Evolutionary conservation across 1,140 invertebrate genomes (phyloP), one percentile per base, ranked within the genome.

Genomic region (Dinothrombium tinctorium): DNA sequence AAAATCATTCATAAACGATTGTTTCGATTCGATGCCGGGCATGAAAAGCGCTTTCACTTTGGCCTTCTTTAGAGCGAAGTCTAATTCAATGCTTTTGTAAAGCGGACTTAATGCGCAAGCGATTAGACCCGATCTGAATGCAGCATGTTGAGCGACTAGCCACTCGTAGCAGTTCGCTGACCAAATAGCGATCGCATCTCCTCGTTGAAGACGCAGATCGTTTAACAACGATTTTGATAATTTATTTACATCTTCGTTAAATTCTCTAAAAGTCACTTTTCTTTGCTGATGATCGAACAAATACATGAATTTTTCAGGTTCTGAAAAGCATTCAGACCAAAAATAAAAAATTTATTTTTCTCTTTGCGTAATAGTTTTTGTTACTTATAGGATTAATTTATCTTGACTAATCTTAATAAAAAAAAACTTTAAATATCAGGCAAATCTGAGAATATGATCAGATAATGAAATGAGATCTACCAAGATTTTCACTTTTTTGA

Each of bases 111-210:
- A 20, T n/a, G 46, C 40, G 21, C 23, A 39, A 2, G 41, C 33
- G 31, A 47, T 23, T 21, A 29, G 31, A 1, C 46, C 46, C 11
- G 46, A 7, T 11, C 17, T 9, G 17, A 29, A 17, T 11, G 45
- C 48, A 20, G 46, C 46, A 15, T 35, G 37, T 38, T 47, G 46
- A 11, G 37, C 26, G 9, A 19, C 6, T 17, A 42, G 22, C 42
- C 43, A 47, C 15, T 36, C 28, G 19, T 48, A 41, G 11, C 29
- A 31, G 21, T 47, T 47, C 21, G 29, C 41, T 19, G 47, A 36
- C 39, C 42, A 47, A 14, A 47, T 17, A n/a, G 38, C 46, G 6
- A 46, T 38, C 4, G 33, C 35, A 39, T 47, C 46, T 19, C 46
- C 46, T 41, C 28, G n/a, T 39, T 37, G 37, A 12, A 42, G 15